Conservation (phyloP, 35 echinoderm and acorn worm genomes). For the Heliocidaris tuberculata region DNA sequence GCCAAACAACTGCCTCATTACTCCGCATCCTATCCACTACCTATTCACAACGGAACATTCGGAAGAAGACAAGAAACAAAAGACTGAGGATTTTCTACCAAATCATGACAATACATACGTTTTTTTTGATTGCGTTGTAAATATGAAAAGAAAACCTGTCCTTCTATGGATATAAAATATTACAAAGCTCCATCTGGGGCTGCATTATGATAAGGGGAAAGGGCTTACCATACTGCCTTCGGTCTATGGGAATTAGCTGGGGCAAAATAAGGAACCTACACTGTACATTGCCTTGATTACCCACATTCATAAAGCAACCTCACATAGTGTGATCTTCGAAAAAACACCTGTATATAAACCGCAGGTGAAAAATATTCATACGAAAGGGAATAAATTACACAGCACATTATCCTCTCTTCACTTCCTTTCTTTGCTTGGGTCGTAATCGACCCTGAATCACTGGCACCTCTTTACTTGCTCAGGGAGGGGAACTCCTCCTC, state of each 20-base stretch:
- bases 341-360: slow-evolving; percentile 6
- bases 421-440: slow-evolving; percentile 5
- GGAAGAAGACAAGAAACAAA: background rate
- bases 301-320: background rate
- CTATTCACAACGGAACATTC: background rate
- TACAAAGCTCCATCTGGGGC: background rate
- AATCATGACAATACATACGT: background rate
- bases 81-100: background rate
- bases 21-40: background rate
- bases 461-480: slow-evolving; percentile 27
- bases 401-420: background rate
- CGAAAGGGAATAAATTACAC: slow-evolving; percentile 42
- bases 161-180: background rate
- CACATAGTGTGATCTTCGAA: background rate
- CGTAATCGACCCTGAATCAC: background rate
- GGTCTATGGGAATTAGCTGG: background rate
- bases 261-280: background rate
- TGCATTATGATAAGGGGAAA: background rate
- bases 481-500: slow-evolving; percentile 91
- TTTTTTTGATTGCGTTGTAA: background rate
- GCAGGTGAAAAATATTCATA: slow-evolving; percentile 25
- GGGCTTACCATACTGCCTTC: background rate
- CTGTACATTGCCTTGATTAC: background rate
- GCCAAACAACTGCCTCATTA: background rate
- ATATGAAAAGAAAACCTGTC: background rate